Evolutionary conservation across 2,888 invertebrate genomes (phyloP).

Genomic region (Cataglyphis cursor): DNA sequence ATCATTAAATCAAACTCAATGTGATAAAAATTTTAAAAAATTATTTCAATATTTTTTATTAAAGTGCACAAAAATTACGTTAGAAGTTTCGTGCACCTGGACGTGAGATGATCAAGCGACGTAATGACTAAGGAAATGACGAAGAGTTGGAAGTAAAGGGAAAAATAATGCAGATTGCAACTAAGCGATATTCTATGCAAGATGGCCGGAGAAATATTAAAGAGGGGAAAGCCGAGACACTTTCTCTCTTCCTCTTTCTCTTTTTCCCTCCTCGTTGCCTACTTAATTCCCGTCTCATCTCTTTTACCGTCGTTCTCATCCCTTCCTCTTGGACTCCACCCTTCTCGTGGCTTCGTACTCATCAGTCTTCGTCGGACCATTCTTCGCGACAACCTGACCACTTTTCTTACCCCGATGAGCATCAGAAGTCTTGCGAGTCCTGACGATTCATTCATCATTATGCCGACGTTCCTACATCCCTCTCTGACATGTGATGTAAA

Average conservation of each 20-base stretch:
- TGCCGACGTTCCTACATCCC: slow-evolving; percentile 36
- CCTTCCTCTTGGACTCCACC: slow-evolving; percentile 23
- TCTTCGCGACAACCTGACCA: slow-evolving; percentile 68
- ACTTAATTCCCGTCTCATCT: slow-evolving; percentile 72
- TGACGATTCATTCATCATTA: slow-evolving; percentile 57
- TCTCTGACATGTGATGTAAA: slow-evolving; percentile 27
- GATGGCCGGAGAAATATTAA: slow-evolving; percentile 62
- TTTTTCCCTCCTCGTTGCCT: slow-evolving; percentile 53
- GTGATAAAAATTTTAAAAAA: neutral
- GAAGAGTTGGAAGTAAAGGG: slow-evolving; percentile 29
- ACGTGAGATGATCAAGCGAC: slow-evolving; percentile 8
- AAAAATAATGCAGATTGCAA: slow-evolving; percentile 60
- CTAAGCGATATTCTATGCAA: slow-evolving; percentile 70
- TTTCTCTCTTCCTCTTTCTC: slow-evolving; percentile 4
- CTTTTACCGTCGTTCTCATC: slow-evolving; percentile 45
- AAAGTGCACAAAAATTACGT: neutral
- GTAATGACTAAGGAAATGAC: slow-evolving; percentile 1
- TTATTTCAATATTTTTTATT: neutral
- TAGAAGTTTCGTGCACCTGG: slow-evolving; percentile 1
- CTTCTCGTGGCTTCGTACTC: slow-evolving; percentile 55
- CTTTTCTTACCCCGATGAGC: slow-evolving; percentile 64
- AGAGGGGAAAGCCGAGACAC: slow-evolving; percentile 54
- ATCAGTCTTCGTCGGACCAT: slow-evolving; percentile 73
- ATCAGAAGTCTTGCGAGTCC: slow-evolving; percentile 47
- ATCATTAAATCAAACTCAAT: neutral